phyloP scores from a whole-genome alignment of 2,797 vertebrate species.

The Jordanella pulchra region DNA sequence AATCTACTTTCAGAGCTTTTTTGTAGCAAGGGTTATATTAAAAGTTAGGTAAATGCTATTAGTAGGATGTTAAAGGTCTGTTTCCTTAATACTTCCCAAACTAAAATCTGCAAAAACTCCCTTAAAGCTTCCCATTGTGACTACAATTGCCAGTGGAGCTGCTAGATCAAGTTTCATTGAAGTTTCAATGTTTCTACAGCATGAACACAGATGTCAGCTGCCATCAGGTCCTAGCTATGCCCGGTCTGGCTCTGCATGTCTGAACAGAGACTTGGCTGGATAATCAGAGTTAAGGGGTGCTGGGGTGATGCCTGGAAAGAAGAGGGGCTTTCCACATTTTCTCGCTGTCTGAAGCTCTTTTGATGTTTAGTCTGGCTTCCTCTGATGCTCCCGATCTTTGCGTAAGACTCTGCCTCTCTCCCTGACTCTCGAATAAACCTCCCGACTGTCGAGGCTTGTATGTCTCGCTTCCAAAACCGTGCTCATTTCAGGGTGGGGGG shows the following conservation, averaged over 20 bases:
- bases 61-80: constrained; percentile 23
- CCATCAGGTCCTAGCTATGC: constrained; percentile 58
- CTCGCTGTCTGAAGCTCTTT: constrained; percentile 43
- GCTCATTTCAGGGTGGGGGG: constrained; percentile 53
- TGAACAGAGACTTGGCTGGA: constrained; percentile 64
- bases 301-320: constrained; percentile 56
- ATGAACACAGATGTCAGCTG: constrained; percentile 73
- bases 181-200: constrained; percentile 58
- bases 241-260: constrained; percentile 65
- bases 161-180: constrained; percentile 55
- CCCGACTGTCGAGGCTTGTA: constrained; percentile 53
- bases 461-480: constrained; percentile 43
- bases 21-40: not conserved
- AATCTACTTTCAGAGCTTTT: not conserved
- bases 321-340: constrained; percentile 56
- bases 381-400: constrained; percentile 44
- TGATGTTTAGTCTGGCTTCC: constrained; percentile 48
- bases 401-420: constrained; percentile 25
- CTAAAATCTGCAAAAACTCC: constrained; percentile 53
- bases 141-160: constrained; percentile 33
- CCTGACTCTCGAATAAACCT: constrained; percentile 30
- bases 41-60: constrained; percentile 19
- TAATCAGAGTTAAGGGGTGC: constrained; percentile 57
- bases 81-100: constrained; percentile 31
- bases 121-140: constrained; percentile 43